phyloP scores from a whole-genome alignment of 2,113 vertebrate species.

The Struthio camelus region DNA sequence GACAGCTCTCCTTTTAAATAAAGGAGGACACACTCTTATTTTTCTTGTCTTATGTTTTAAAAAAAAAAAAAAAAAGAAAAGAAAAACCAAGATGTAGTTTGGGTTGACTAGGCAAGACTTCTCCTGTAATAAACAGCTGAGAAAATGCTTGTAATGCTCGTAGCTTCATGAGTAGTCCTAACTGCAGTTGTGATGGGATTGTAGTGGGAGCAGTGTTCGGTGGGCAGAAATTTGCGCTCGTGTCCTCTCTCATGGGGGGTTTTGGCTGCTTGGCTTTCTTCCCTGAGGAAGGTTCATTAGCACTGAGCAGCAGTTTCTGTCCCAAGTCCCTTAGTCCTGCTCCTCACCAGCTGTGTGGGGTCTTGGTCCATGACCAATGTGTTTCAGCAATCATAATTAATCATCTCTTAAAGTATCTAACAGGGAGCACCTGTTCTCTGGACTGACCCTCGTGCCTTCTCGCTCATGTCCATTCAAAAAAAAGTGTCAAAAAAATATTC shows the following conservation, averaged over 20 bases:
- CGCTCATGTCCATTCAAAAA: background rate
- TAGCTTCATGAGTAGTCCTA: background rate
- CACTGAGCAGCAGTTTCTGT: background rate
- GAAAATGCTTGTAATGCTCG: fast-evolving
- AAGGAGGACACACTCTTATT: slow-evolving; percentile 12
- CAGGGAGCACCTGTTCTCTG: background rate
- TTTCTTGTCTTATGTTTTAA: background rate
- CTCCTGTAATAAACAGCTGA: background rate
- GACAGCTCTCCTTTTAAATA: slow-evolving; percentile 66
- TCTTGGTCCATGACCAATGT: background rate
- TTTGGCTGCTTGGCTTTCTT: background rate
- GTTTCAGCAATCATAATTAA: background rate
- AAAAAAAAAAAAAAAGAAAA: background rate
- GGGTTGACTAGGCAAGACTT: background rate
- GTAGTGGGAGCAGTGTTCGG: background rate
- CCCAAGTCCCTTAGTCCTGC: fast-evolving
- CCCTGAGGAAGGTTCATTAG: fast-evolving
- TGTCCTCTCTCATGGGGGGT: background rate
- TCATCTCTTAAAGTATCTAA: background rate
- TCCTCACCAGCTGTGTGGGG: background rate
- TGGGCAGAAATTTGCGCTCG: background rate
- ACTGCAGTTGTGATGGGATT: background rate
- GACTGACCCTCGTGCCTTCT: fast-evolving
- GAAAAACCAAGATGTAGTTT: background rate
- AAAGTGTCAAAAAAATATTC: background rate